Evolutionary conservation across 1,140 invertebrate species (phyloP).

Genomic region (Pomacea maculata): DNA sequence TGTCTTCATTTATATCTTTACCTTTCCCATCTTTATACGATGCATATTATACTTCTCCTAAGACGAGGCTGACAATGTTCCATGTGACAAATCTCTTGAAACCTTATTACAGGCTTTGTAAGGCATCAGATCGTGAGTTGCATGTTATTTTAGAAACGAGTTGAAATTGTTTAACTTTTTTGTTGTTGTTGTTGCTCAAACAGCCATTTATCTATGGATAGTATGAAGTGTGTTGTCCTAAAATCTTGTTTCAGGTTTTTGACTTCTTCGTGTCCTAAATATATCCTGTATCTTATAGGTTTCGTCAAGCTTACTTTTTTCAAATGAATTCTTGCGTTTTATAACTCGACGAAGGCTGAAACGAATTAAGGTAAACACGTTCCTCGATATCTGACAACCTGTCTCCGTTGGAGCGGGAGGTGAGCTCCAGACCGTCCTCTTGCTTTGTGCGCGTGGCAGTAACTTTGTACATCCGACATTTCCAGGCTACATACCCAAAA

Average conservation of each 20-base stretch:
- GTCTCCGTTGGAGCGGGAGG: not conserved
- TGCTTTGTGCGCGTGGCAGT: not conserved
- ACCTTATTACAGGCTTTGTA: too few relatives aligned
- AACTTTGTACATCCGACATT: slow-evolving; percentile 1
- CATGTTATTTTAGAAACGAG: too few relatives aligned
- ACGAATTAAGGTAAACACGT: slow-evolving; percentile 11
- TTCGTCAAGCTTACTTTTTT: not conserved
- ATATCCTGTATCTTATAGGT: not conserved
- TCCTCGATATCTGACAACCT: slow-evolving; percentile 13
- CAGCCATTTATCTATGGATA: not conserved
- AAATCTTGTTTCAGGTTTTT: not conserved
- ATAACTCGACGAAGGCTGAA: not conserved
- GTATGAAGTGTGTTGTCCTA: not conserved
- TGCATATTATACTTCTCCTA: too few relatives aligned
- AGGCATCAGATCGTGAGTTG: too few relatives aligned
- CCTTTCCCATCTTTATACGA: too few relatives aligned
- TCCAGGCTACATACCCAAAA: slow-evolving; percentile 26
- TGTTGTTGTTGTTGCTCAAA: not conserved
- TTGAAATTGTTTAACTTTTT: not conserved
- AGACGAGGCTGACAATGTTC: too few relatives aligned
- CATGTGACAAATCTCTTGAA: too few relatives aligned
- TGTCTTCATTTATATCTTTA: too few relatives aligned
- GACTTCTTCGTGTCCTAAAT: not conserved
- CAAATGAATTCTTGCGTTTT: not conserved
- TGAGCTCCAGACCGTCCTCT: slow-evolving; percentile 4